These are phyloP conservation scores for Drosophila cracens DNA, from an alignment of 2,888 invertebrate species.

Conservation along the genomic window DNA sequence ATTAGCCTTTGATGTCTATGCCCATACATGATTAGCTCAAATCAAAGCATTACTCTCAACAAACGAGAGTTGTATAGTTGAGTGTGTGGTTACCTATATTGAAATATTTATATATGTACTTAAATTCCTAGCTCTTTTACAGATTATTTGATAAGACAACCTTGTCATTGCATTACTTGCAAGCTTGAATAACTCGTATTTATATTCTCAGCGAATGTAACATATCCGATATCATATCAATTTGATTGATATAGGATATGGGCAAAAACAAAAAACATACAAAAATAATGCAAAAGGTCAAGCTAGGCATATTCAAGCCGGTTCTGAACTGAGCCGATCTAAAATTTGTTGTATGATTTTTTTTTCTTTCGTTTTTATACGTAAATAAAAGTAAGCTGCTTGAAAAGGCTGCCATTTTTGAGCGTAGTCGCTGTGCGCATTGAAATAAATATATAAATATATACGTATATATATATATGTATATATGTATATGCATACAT, in stretches of 20 bases:
- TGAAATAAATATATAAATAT: constrained; percentile 35
- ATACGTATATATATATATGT: neutral
- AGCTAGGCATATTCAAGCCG: constrained; percentile 28
- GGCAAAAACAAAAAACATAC: neutral
- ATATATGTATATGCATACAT: constrained; percentile 1
- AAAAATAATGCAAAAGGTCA: constrained; percentile 32
- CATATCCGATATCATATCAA: too few relatives aligned
- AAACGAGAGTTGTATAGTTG: neutral
- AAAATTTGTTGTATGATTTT: constrained; percentile 29
- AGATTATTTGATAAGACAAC: neutral
- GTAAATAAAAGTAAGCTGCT: constrained; percentile 68
- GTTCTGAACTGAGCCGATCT: constrained; percentile 16
- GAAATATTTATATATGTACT: neutral
- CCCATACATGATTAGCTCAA: neutral
- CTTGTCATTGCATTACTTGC: neutral
- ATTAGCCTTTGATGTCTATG: too few relatives aligned
- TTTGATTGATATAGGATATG: neutral
- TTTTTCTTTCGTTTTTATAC: constrained; percentile 10
- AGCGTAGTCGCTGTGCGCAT: constrained; percentile 26
- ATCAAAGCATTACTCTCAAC: too few relatives aligned
- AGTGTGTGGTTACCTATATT: neutral
- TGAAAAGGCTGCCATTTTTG: constrained; percentile 67
- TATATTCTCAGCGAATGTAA: neutral
- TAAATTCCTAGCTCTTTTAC: neutral
- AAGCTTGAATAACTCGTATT: neutral